Conservation (phyloP, 2,113 vertebrate genomes). For the Choloepus hoffmanni region DNA sequence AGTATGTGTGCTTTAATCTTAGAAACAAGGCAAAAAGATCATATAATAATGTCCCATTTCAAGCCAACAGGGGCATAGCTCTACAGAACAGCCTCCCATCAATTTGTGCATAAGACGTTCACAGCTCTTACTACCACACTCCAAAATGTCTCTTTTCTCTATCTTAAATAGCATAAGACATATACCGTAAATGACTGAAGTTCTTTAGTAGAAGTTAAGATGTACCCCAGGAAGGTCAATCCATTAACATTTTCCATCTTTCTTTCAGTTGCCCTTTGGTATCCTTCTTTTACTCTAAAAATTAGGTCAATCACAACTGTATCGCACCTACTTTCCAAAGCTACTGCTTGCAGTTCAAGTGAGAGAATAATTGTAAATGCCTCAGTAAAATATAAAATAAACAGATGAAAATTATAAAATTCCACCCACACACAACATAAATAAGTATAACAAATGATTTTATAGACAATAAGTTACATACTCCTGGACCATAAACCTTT, state of each 20-base stretch:
- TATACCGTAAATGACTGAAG: neutral
- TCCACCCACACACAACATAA: neutral
- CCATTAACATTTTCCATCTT: constrained; percentile 7
- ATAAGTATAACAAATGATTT: neutral
- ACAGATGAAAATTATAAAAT: constrained; percentile 17
- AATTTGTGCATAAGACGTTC: neutral
- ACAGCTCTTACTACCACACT: constrained; percentile 12
- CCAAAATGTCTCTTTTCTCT: constrained; percentile 15
- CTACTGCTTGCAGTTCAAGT: neutral
- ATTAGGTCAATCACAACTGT: neutral
- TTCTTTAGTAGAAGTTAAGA: neutral
- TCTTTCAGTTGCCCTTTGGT: neutral
- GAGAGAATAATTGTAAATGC: neutral
- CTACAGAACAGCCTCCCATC: neutral
- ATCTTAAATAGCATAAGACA: neutral
- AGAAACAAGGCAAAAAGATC: constrained; percentile 33
- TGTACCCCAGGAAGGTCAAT: neutral
- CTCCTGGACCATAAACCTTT: neutral
- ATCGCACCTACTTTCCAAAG: constrained; percentile 2
- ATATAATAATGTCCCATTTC: too few relatives aligned
- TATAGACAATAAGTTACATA: neutral
- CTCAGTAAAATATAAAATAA: neutral
- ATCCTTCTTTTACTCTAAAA: neutral
- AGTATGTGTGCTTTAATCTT: constrained; percentile 5
- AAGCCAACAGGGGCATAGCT: neutral